phyloP scores from a whole-genome alignment of 2,113 vertebrate genomes.

The Mesoclemmys tuberculata region DNA sequence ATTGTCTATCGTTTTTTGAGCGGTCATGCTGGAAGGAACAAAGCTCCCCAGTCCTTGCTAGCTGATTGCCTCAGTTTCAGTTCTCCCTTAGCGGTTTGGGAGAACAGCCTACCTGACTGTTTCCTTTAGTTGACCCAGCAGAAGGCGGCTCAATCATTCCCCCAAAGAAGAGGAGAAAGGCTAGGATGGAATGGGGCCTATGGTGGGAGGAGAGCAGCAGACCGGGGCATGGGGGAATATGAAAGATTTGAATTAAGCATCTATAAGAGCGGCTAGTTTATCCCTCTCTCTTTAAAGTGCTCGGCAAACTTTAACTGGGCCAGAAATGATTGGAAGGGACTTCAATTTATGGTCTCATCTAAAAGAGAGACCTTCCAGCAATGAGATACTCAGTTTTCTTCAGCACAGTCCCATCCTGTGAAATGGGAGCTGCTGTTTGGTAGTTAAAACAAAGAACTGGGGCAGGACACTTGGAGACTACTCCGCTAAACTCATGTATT shows the following conservation, averaged over 20 bases:
- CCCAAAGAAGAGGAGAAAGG: too few species aligned
- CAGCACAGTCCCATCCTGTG: background rate
- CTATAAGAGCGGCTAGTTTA: background rate
- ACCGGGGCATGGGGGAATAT: too few species aligned
- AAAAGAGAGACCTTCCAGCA: background rate
- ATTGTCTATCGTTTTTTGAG: too few species aligned
- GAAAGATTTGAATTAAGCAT: too few species aligned
- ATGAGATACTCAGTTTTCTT: background rate
- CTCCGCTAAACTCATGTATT: background rate
- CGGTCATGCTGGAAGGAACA: too few species aligned
- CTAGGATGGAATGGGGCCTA: too few species aligned
- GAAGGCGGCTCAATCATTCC: background rate
- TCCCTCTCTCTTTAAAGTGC: background rate
- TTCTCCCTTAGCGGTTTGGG: background rate
- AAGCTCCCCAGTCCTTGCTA: too few species aligned
- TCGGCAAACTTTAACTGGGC: background rate
- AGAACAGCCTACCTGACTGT: background rate
- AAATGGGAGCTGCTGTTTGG: background rate
- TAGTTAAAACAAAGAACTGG: background rate
- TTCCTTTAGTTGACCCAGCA: background rate
- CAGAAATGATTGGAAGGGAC: background rate
- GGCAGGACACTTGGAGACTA: background rate
- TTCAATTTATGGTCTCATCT: background rate
- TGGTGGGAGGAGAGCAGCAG: too few species aligned
- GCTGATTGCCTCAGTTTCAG: too few species aligned